Evolutionary conservation across 2,888 invertebrate species (phyloP).

Genomic region (Tholera decimalis): DNA sequence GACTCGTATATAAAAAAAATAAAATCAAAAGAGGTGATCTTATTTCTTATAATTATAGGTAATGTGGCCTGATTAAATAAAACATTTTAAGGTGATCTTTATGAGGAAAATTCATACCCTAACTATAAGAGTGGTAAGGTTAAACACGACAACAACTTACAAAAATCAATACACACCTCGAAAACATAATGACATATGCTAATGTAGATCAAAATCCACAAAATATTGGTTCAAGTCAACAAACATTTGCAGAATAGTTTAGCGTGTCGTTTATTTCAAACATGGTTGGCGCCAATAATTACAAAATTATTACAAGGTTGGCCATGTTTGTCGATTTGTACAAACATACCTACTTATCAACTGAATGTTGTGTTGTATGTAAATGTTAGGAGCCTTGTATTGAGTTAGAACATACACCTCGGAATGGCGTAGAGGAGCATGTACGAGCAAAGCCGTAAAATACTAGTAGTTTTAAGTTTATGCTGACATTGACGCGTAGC

Average conservation of each 20-base stretch:
- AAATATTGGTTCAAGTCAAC: constrained; percentile 46
- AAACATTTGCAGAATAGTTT: constrained; percentile 56
- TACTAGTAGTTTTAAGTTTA: too few relatives aligned
- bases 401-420: constrained; percentile 36
- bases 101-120: not conserved
- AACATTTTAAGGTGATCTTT: constrained; percentile 6
- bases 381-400: constrained; percentile 36
- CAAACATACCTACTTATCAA: constrained; percentile 52
- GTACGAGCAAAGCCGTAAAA: too few relatives aligned
- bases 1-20: too few relatives aligned
- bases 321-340: constrained; percentile 53
- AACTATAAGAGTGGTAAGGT: not conserved
- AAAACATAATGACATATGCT: constrained; percentile 26
- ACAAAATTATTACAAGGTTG: constrained; percentile 70
- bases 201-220: constrained; percentile 40
- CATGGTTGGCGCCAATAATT: constrained; percentile 63
- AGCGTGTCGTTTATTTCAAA: constrained; percentile 51
- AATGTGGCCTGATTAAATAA: not conserved
- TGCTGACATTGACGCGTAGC: too few relatives aligned
- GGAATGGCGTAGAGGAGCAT: not conserved
- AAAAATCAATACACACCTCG: constrained; percentile 12
- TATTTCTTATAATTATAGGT: too few relatives aligned
- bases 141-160: not conserved
- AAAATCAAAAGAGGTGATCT: too few relatives aligned
- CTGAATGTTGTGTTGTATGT: constrained; percentile 38